phyloP scores from a whole-genome alignment of 1,140 invertebrate species.

The Lepidurus couesii region DNA sequence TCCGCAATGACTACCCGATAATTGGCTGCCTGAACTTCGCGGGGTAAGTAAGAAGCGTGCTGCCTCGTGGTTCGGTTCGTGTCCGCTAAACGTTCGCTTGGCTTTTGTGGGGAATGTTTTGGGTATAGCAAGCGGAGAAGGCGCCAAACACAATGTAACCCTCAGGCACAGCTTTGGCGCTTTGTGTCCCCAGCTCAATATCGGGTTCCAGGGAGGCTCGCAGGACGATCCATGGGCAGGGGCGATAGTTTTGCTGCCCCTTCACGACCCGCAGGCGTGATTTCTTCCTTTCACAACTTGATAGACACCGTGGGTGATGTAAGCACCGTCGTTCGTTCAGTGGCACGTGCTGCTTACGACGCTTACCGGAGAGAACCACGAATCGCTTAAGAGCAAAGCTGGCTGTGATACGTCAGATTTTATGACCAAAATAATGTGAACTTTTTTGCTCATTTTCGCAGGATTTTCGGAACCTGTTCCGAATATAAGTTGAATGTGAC shows the following conservation, averaged over 20 bases:
- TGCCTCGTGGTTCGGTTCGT: neutral
- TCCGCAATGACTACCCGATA: conserved; percentile 25
- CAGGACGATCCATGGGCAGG: conserved; percentile 4
- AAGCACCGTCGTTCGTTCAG: conserved; percentile 15
- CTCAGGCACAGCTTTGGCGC: neutral
- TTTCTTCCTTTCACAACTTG: conserved; percentile 13
- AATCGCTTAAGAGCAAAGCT: neutral
- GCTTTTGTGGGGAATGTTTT: neutral
- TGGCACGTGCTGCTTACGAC: conserved; percentile 18
- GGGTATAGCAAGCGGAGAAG: neutral
- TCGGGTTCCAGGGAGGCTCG: neutral
- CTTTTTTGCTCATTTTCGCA: neutral
- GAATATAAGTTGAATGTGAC: neutral
- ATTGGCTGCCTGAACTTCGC: neutral
- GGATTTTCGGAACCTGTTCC: neutral
- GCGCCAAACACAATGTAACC: neutral
- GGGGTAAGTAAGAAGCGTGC: neutral
- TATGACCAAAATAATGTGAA: neutral
- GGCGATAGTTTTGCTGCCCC: neutral
- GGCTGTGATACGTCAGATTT: neutral
- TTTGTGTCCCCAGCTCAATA: neutral
- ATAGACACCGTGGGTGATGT: conserved; percentile 21
- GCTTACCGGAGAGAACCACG: conserved; percentile 12
- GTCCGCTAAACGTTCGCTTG: neutral
- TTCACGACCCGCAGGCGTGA: neutral